phyloP scores from a whole-genome alignment of 2,888 invertebrate genomes.

The Cheilosia vulpina region DNA sequence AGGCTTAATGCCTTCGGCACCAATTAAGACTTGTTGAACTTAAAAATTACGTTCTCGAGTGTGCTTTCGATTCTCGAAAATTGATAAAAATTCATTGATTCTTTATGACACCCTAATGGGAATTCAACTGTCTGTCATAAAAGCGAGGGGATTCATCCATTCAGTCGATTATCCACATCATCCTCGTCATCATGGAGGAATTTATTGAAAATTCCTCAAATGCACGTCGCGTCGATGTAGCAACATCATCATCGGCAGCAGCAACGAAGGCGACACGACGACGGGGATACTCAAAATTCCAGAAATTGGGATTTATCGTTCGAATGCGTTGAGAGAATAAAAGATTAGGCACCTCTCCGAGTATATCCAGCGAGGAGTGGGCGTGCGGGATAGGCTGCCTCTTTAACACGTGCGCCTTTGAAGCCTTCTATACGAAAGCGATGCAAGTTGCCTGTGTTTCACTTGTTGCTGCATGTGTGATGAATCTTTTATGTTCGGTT shows the following conservation, averaged over 20 bases:
- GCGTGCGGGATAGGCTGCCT: slow-evolving; percentile 5
- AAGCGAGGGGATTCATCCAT: background rate
- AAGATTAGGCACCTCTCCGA: slow-evolving; percentile 38
- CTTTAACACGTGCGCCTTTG: slow-evolving; percentile 38
- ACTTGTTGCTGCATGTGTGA: slow-evolving; percentile 40
- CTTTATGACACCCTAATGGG: background rate
- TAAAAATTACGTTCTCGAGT: background rate
- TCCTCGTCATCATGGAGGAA: slow-evolving; percentile 43
- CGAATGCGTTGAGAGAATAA: slow-evolving; percentile 65
- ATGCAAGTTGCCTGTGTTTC: slow-evolving; percentile 9
- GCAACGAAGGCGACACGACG: background rate
- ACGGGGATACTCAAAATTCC: slow-evolving; percentile 31
- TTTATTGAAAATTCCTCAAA: slow-evolving; percentile 52
- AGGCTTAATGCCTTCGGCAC: slow-evolving; percentile 32
- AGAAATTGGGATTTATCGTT: slow-evolving; percentile 57
- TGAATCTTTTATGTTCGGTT: slow-evolving; percentile 17
- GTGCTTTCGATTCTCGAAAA: background rate
- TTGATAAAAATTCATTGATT: slow-evolving; percentile 26
- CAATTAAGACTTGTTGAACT: slow-evolving; percentile 44
- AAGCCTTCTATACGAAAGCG: slow-evolving; percentile 2
- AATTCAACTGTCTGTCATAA: slow-evolving; percentile 5
- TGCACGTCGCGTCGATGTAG: slow-evolving; percentile 37
- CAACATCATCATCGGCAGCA: slow-evolving; percentile 15
- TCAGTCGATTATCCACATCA: slow-evolving; percentile 1
- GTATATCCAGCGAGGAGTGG: background rate